Evolutionary conservation across 1,140 invertebrate genomes (phyloP).

Genomic region (Arion vulgaris): DNA sequence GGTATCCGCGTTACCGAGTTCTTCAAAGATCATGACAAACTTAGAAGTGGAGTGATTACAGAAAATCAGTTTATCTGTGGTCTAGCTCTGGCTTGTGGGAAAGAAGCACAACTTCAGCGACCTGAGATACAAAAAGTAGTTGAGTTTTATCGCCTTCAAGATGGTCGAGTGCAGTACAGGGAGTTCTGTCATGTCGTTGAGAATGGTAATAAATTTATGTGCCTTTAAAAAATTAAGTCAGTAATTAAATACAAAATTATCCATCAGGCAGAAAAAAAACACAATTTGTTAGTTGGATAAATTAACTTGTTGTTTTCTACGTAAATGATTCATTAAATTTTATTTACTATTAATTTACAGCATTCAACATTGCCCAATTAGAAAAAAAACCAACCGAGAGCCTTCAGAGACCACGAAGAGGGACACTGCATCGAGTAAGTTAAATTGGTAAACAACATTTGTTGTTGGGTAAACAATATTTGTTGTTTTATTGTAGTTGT

Average conservation of each 20-base stretch:
- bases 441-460: too few species aligned
- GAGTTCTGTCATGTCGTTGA: slow-evolving; percentile 72
- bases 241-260: too few species aligned
- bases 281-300: too few species aligned
- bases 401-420: slow-evolving; percentile 64
- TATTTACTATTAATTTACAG: slow-evolving; percentile 52
- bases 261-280: too few species aligned
- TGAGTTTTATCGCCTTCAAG: slow-evolving; percentile 67
- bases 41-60: slow-evolving; percentile 70
- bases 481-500: too few species aligned
- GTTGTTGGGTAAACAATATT: too few species aligned
- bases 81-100: slow-evolving; percentile 67
- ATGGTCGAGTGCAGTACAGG: slow-evolving; percentile 70
- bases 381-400: slow-evolving; percentile 71
- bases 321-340: not conserved
- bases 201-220: slow-evolving; percentile 64
- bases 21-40: slow-evolving; percentile 72
- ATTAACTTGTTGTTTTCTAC: too few species aligned
- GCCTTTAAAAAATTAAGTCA: too few species aligned
- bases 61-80: slow-evolving; percentile 72
- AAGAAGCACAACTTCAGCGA: slow-evolving; percentile 68
- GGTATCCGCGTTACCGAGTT: slow-evolving; percentile 71
- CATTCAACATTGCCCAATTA: slow-evolving; percentile 71
- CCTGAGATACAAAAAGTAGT: slow-evolving; percentile 70
- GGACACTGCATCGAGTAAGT: slow-evolving; percentile 68